Conservation (phyloP, 2,113 vertebrate species). For the Mobula hypostoma region DNA sequence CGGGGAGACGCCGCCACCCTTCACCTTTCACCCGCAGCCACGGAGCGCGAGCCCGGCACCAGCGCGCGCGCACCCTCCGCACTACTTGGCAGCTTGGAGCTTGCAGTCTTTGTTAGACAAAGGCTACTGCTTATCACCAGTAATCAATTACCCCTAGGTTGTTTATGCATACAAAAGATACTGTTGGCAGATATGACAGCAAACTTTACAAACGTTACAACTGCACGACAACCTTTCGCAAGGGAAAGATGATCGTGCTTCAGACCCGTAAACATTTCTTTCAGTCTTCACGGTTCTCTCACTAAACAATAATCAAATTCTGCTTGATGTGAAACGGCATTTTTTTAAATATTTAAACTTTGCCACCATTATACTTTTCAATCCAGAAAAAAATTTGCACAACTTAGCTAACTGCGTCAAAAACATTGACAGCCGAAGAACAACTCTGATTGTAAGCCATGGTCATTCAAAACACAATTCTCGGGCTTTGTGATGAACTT, state of each 20-base stretch:
- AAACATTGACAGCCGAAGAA: neutral
- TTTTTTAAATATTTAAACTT: neutral
- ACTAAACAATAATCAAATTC: neutral
- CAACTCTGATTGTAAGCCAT: neutral
- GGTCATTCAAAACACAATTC: neutral
- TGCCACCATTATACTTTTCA: neutral
- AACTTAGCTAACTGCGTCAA: neutral
- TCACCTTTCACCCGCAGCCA: neutral
- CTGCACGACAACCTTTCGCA: neutral
- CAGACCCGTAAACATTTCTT: neutral
- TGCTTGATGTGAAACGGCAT: neutral
- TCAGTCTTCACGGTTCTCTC: neutral
- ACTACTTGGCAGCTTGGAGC: neutral
- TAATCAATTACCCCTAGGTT: neutral
- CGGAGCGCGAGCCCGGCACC: neutral
- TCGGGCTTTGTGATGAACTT: neutral
- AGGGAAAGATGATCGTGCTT: neutral
- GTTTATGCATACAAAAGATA: neutral
- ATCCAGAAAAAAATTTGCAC: neutral
- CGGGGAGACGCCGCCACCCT: conserved; percentile 10
- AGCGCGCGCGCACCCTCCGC: neutral
- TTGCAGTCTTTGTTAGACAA: conserved; percentile 8
- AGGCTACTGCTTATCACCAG: neutral
- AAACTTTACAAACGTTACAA: neutral
- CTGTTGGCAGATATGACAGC: too few species aligned